phyloP scores from a whole-genome alignment of 2,797 vertebrate genomes.

The Sebastes steindachneri region DNA sequence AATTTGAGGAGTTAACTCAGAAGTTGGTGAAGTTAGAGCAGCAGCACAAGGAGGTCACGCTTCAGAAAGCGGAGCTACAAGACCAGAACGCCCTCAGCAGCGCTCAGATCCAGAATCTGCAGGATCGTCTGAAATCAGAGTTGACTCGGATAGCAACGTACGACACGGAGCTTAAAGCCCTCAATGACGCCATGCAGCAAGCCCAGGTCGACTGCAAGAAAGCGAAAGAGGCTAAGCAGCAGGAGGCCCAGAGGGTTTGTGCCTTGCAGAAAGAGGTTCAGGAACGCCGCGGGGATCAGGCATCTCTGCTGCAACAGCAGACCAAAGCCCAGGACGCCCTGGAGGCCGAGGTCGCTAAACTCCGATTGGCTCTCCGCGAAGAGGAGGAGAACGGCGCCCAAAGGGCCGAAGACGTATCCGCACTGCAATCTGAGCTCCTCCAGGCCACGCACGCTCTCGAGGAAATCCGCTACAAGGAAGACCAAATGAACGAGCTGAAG shows the following conservation, averaged over 20 bases:
- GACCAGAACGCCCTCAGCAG: conserved; percentile 77
- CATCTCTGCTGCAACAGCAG: conserved; percentile 78
- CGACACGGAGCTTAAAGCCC: conserved; percentile 82
- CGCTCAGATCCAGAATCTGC: conserved; percentile 76
- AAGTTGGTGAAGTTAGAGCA: conserved; percentile 81
- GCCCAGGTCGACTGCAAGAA: conserved; percentile 82
- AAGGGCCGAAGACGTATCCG: conserved; percentile 80
- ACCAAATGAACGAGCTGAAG: conserved; percentile 82
- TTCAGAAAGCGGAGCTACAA: conserved; percentile 76
- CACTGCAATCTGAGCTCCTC: conserved; percentile 86
- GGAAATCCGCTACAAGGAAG: conserved; percentile 82
- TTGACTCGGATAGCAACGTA: conserved; percentile 80
- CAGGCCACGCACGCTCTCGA: conserved; percentile 81
- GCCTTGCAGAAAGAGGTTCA: conserved; percentile 84
- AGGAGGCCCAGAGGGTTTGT: conserved; percentile 75
- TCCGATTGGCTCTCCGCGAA: conserved; percentile 77
- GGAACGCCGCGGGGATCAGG: conserved; percentile 59
- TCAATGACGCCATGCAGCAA: conserved; percentile 78
- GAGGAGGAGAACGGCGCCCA: conserved; percentile 84
- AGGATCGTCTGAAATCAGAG: conserved; percentile 82
- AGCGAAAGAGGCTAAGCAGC: conserved; percentile 67
- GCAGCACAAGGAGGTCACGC: conserved; percentile 68
- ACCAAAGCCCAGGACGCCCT: conserved; percentile 77
- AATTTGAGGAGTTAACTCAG: conserved; percentile 77
- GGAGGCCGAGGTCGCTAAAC: conserved; percentile 75